Percentiles rank a stretch among this genome's conserved stretches.
phyloP scores from a whole-genome alignment of 2,888 invertebrate genomes.

The Apantesis nais region DNA sequence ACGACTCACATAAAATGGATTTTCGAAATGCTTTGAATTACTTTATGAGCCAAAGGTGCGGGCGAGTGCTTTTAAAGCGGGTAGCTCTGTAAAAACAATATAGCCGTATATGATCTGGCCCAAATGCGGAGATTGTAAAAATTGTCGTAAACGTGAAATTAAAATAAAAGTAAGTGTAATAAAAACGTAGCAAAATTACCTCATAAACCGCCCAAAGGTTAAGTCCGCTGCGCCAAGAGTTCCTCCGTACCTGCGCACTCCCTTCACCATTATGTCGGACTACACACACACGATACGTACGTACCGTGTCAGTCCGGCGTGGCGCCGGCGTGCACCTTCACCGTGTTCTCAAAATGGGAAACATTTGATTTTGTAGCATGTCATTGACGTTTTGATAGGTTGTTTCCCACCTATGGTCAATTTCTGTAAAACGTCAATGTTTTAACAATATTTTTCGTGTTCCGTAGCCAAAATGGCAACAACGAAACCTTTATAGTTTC shows the following conservation, averaged over 20 bases:
- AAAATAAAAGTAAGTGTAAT: slow-evolving; percentile 28
- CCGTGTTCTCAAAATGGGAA: too few species aligned
- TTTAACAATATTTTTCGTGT: too few species aligned
- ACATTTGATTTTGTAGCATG: too few species aligned
- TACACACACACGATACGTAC: neutral
- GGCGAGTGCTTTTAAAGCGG: slow-evolving; percentile 4
- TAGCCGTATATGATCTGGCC: slow-evolving; percentile 37
- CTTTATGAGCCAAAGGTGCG: slow-evolving; percentile 8
- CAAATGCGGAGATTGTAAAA: slow-evolving; percentile 41
- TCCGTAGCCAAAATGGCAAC: too few species aligned
- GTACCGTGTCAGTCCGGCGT: too few species aligned
- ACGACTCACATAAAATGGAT: slow-evolving; percentile 23
- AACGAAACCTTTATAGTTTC: too few species aligned
- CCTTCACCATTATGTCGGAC: neutral
- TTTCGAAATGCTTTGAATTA: slow-evolving; percentile 11
- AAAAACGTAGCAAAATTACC: slow-evolving; percentile 25
- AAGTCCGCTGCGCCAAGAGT: neutral
- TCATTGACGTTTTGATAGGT: too few species aligned
- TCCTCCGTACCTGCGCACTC: neutral
- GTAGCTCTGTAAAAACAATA: slow-evolving; percentile 39
- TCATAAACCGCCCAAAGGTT: slow-evolving; percentile 13
- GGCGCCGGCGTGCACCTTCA: too few species aligned
- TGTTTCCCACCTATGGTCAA: too few species aligned
- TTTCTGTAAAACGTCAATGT: too few species aligned
- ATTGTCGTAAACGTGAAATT: slow-evolving; percentile 43